Base-by-base conservation (phyloP, 2,113 vertebrate genomes). In the Hippocampus comes region DNA sequence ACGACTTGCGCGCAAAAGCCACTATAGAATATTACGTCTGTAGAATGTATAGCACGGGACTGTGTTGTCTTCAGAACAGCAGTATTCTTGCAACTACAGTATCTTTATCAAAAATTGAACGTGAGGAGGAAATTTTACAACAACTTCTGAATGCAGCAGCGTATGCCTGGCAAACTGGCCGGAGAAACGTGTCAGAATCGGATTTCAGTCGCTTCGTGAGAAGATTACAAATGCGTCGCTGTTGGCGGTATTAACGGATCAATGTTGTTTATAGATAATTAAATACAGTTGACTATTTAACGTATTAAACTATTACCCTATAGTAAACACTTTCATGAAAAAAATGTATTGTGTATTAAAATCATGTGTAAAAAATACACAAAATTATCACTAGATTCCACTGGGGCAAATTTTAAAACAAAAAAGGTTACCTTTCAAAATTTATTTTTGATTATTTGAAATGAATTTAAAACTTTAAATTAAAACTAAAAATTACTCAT, bases 131-230 rank as follows among this genome's bases (percentile, higher is more conserved):
- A 8, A 30, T 64, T 76, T 72, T 74, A 51, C 76, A 64, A 69
- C 15, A 0, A 55, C 1, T 11, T 43, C 0, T 76, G 74, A 84
- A 86, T 25, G 81, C 38, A 75, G 1, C 81, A 69, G 9, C 6
- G 2, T 17, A 30, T 11, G 5, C 12, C 18, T 4, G 51, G 57
- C 41, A 63, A 3, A 20, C 72, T 57, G 12, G 23, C 9, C 60
- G 2, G 1, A 73, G 75, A n/a, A 8, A 1, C 85, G 90, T 86
- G 86, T 80, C 79, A 60, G 25, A 30, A 17, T 60, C 57, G 2
- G 15, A 61, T 34, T 60, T 30, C 49, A 51, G 23, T 2, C 15
- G 57, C 23, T 23, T 23, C 18, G 49, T 51, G 20, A 51, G 20
- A 51, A 18, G 49, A 18, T 6, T 2, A 51, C 49, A 51, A 49